A percentile compares a stretch with the other conserved stretches of the same genome.
Evolutionary conservation across 2,797 vertebrate genomes (phyloP).

Genomic region (Lophotriccus pileatus): DNA sequence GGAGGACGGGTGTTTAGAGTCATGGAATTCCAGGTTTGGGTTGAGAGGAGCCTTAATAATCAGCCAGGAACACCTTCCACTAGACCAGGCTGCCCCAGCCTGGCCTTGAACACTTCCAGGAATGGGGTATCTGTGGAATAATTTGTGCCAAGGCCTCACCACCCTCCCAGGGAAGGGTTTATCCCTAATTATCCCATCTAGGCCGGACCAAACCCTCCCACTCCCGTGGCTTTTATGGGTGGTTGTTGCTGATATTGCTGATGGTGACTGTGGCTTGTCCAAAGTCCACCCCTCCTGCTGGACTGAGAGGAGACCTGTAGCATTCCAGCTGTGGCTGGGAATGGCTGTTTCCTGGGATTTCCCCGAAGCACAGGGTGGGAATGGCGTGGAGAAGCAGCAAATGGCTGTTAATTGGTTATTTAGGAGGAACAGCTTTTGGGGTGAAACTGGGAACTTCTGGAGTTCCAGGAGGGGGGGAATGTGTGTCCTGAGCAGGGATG

Average conservation of each 20-base stretch:
- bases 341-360: not conserved
- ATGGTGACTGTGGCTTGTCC: not conserved
- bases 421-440: not conserved
- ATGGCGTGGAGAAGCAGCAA: accelerated
- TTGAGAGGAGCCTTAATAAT: not conserved
- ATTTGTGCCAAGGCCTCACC: not conserved
- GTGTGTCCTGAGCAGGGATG: not conserved
- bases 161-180: not conserved
- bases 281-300: not conserved
- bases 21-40: not conserved
- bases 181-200: not conserved
- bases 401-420: accelerated
- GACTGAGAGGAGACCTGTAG: accelerated
- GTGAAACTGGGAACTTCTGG: not conserved
- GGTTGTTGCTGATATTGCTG: accelerated
- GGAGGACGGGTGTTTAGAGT: not conserved
- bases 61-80: not conserved
- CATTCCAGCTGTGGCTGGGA: accelerated
- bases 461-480: accelerated
- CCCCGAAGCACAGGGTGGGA: accelerated
- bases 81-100: not conserved
- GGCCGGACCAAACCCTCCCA: accelerated
- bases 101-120: not conserved
- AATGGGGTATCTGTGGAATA: not conserved
- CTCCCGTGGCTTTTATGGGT: accelerated